These are phyloP conservation scores for Ellobius talpinus DNA, from an alignment of 2,113 vertebrate species.

Conservation along the genomic window DNA sequence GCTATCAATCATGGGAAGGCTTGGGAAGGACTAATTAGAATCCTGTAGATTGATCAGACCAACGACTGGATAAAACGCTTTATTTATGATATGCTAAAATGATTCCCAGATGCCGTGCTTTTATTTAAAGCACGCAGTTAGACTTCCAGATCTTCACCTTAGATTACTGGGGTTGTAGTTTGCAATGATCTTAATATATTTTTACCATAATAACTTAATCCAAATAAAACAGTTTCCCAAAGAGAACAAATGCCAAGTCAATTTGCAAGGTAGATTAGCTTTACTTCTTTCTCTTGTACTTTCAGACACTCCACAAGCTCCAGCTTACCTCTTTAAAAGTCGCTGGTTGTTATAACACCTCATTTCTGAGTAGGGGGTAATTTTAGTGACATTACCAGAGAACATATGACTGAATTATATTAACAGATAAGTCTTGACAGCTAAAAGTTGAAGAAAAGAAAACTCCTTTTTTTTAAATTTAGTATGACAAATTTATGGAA, in stretches of 20 bases:
- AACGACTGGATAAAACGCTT: background rate
- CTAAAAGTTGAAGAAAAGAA: background rate
- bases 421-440: background rate
- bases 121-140: slow-evolving; percentile 13
- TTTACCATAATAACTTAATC: background rate
- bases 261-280: background rate
- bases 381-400: slow-evolving; percentile 16
- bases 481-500: slow-evolving; percentile 5
- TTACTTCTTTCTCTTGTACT: slow-evolving; percentile 2
- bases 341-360: background rate
- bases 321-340: background rate
- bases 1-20: background rate
- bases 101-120: slow-evolving; percentile 12
- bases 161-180: background rate
- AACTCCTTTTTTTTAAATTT: background rate
- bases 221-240: slow-evolving; percentile 11
- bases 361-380: background rate
- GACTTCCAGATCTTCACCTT: slow-evolving; percentile 22
- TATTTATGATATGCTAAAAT: background rate
- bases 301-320: background rate
- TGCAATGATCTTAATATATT: slow-evolving; percentile 9
- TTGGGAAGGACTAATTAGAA: background rate
- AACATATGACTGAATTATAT: background rate
- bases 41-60: background rate
- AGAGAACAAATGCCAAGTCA: slow-evolving; percentile 2